These are phyloP conservation scores for Adelognathus sp. DNA, from an alignment of 2,888 invertebrate genomes.

Conservation along the genomic window DNA sequence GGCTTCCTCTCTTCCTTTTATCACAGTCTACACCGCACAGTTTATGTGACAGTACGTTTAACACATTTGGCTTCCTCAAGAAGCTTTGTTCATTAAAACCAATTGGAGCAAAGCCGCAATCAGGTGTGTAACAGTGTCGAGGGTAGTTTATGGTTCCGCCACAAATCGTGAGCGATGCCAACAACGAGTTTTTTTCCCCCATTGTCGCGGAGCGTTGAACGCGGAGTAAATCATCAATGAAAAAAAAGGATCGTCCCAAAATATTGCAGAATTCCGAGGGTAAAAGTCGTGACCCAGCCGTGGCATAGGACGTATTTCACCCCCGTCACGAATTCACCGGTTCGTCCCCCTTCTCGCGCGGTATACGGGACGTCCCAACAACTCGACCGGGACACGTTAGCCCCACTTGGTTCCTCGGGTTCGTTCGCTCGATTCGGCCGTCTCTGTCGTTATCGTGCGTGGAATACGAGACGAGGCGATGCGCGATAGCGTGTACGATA, in stretches of 20 bases:
- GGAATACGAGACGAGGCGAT: slow-evolving; percentile 7
- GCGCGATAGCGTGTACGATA: slow-evolving; percentile 7
- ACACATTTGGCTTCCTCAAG: too few species aligned
- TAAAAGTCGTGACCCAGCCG: slow-evolving; percentile 42
- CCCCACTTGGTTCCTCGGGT: slow-evolving; percentile 19
- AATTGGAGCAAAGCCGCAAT: too few species aligned
- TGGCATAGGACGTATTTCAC: slow-evolving; percentile 33
- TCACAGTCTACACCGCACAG: too few species aligned
- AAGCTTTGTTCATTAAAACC: too few species aligned
- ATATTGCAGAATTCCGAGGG: background rate
- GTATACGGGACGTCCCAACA: slow-evolving; percentile 48
- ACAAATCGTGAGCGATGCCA: too few species aligned
- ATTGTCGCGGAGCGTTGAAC: background rate
- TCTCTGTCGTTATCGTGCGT: slow-evolving; percentile 23
- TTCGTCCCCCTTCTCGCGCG: slow-evolving; percentile 39
- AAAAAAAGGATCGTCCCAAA: slow-evolving; percentile 18
- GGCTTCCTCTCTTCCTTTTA: too few species aligned
- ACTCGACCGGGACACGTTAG: slow-evolving; percentile 34
- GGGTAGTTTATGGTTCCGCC: too few species aligned
- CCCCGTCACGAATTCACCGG: slow-evolving; percentile 34
- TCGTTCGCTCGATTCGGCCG: slow-evolving; percentile 30
- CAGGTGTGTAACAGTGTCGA: too few species aligned
- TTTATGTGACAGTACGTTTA: too few species aligned
- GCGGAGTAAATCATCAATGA: background rate
- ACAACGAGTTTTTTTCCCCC: background rate